These are phyloP conservation scores for Drosophila biarmipes DNA, from an alignment of 1,140 invertebrate species.

Conservation along the genomic window DNA sequence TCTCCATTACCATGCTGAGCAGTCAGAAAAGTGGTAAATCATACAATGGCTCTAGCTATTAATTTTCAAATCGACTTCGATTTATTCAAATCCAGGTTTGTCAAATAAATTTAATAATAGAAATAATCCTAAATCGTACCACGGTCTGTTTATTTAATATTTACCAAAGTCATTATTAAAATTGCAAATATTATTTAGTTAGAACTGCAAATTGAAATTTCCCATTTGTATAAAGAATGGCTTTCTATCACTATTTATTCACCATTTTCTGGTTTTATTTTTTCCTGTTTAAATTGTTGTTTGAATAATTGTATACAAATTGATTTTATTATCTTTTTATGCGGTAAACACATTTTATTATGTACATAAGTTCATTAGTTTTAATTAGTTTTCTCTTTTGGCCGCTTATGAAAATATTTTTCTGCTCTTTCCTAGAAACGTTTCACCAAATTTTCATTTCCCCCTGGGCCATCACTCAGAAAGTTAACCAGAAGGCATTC, in stretches of 20 bases:
- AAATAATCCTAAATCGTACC: neutral
- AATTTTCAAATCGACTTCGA: neutral
- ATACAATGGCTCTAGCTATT: neutral
- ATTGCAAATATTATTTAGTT: neutral
- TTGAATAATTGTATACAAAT: constrained; percentile 14
- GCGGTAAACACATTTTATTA: constrained; percentile 7
- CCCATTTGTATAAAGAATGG: neutral
- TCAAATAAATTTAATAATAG: neutral
- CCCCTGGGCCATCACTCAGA: constrained; percentile 24
- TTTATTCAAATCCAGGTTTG: no score
- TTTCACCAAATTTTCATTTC: constrained; percentile 50
- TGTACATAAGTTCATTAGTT: constrained; percentile 10
- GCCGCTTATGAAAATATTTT: constrained; percentile 10
- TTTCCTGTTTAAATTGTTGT: constrained; percentile 11
- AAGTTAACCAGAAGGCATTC: constrained; percentile 15
- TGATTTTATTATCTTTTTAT: constrained; percentile 3
- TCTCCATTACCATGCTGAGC: neutral
- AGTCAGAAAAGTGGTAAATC: neutral
- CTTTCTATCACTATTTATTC: neutral
- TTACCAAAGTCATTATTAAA: neutral
- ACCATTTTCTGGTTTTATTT: neutral
- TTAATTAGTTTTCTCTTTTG: constrained; percentile 16
- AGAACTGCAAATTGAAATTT: neutral
- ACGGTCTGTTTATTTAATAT: no score
- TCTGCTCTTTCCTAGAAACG: neutral